Base-by-base conservation (phyloP, 2,797 vertebrate genomes). In the Tympanoctomys barrerae region DNA sequence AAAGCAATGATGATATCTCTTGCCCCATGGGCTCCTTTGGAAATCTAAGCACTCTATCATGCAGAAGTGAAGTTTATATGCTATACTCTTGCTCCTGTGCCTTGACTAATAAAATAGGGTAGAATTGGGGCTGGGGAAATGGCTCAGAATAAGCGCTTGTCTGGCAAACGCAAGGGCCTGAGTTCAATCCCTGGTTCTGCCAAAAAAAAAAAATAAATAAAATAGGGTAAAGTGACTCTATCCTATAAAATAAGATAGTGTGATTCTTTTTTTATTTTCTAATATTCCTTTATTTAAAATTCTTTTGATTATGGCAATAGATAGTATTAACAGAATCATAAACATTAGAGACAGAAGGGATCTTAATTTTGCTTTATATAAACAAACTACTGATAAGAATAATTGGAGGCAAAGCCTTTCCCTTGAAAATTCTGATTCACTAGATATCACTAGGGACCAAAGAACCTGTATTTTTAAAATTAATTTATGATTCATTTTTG, bases 401-500 rank as follows among this genome's bases (percentile, higher is more conserved):
- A 52, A 94, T 90, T 88, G 75, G 70, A 3, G 2, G n/a, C 22
- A 59, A 85, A n/a, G 46, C 31, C 26, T 89, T 80, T 87, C n/a
- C n/a, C 82, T 83, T 89, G 68, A 95, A 89, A 95, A 89, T 89
- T 89, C 33, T 61, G 39, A 86, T 70, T 77, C 39, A 86, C 57
- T 59, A 81, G 12, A 75, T 77, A 11, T 89, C 52, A 46, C 0
- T 42, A 81, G 39, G 13, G 26, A 91, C 36, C n/a, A 82, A 93
- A 93, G 54, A 95, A 88, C 11, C 3, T 80, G 10, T 62, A 24
- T 86, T 96, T 96, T 91, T 52, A 89, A 96, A 64, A 64, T 64
- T 13, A 64, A 64, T 31, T 64, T 64, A 13, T 33, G 13, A 11
- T 33, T 16, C 31, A 33, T 16, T 66, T 66, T 33, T 33, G 28